A percentile compares a stretch with the other conserved stretches of the same genome.
Evolutionary conservation across 2,113 vertebrate species (phyloP).

Genomic region (Sakesphorus luctuosus): DNA sequence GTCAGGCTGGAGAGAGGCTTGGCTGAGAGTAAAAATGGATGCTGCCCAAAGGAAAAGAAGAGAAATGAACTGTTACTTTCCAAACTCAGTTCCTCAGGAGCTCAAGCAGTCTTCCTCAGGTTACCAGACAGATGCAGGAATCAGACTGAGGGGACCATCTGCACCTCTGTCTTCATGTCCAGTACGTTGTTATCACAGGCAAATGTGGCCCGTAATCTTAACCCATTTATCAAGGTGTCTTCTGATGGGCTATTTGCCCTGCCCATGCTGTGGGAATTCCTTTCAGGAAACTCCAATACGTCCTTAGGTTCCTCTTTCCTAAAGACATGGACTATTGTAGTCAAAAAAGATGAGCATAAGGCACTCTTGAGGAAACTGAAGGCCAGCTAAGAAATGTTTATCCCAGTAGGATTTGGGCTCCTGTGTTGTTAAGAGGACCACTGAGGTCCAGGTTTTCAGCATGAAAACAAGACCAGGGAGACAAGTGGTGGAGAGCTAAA

Average conservation of each 20-base stretch:
- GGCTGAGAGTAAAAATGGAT: conserved; percentile 95
- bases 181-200: neutral
- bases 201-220: neutral
- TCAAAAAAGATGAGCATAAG: neutral
- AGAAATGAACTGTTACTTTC: neutral
- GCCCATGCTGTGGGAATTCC: neutral
- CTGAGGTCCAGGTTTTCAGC: neutral
- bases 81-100: neutral
- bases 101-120: neutral
- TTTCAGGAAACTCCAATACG: neutral
- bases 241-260: neutral
- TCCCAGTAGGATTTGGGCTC: neutral
- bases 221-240: neutral
- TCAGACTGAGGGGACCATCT: neutral
- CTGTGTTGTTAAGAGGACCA: neutral
- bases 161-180: fast-evolving
- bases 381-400: neutral
- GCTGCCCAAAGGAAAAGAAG: conserved; percentile 75
- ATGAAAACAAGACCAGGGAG: neutral
- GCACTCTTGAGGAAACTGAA: neutral
- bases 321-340: neutral
- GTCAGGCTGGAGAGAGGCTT: conserved; percentile 95
- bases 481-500: neutral
- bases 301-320: neutral
- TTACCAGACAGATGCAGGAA: neutral